phyloP scores from a whole-genome alignment of 2,888 invertebrate species.

The Eueremaeus valkanovi region DNA sequence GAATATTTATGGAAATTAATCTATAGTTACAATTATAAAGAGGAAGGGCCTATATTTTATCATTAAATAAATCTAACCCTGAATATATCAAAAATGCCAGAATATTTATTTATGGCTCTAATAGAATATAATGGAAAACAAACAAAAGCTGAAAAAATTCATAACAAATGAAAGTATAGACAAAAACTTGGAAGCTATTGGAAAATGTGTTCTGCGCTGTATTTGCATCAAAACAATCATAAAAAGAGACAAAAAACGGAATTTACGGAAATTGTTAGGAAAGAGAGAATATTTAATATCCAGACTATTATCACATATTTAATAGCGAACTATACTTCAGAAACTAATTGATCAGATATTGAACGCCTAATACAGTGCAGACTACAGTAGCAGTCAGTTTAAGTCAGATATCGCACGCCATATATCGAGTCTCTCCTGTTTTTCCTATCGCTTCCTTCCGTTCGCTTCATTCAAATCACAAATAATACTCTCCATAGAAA shows the following conservation, averaged over 20 bases:
- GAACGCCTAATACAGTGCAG: neutral
- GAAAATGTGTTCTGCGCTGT: neutral
- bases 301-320: neutral
- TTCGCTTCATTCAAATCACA: neutral
- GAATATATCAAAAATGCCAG: too few species aligned
- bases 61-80: too few species aligned
- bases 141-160: neutral
- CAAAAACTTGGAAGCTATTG: neutral
- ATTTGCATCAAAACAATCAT: neutral
- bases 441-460: neutral
- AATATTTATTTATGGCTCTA: neutral
- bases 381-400: neutral
- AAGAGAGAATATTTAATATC: neutral
- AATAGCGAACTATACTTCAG: neutral
- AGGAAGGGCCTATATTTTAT: too few species aligned
- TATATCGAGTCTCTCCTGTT: neutral
- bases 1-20: too few species aligned
- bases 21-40: too few species aligned
- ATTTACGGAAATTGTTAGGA: neutral
- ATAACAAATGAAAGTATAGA: neutral
- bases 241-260: neutral
- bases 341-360: neutral
- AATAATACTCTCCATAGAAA: neutral
- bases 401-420: neutral
- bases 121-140: neutral